Percentiles rank a stretch among this genome's conserved stretches.
Conservation (phyloP, 2,888 invertebrate species). For the Pimpla rufipes region DNA sequence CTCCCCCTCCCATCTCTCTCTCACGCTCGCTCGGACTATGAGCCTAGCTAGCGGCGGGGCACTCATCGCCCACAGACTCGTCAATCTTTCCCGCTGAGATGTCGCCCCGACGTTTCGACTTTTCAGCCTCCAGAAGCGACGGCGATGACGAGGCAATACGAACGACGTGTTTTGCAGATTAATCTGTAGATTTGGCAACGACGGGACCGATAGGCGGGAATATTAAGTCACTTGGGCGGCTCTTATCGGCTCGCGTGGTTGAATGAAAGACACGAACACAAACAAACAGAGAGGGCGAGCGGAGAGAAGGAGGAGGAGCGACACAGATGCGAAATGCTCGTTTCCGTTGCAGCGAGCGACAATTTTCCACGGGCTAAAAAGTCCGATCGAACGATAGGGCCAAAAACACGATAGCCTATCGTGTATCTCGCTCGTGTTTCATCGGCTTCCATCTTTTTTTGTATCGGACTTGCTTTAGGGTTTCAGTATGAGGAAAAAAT, state of each 20-base stretch:
- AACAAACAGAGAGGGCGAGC: background rate
- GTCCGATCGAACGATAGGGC: background rate
- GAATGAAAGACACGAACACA: background rate
- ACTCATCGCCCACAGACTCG: constrained; percentile 9
- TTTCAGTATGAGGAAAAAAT: too few species aligned
- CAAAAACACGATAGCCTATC: background rate
- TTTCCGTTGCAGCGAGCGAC: background rate
- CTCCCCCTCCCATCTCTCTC: constrained; percentile 54
- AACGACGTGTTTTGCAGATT: background rate
- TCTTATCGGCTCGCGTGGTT: background rate
- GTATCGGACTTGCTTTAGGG: background rate
- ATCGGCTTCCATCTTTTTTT: background rate
- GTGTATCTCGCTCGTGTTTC: background rate
- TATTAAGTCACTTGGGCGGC: constrained; percentile 8
- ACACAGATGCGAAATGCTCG: background rate
- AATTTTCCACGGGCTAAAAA: background rate
- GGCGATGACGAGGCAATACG: background rate
- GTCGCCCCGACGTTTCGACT: background rate
- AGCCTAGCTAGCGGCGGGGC: background rate
- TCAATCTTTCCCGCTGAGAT: constrained; percentile 19
- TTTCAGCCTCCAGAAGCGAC: background rate
- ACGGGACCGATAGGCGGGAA: background rate
- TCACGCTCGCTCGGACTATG: constrained; percentile 66
- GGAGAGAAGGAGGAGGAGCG: background rate
- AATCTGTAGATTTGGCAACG: constrained; percentile 3